Evolutionary conservation across 2,888 invertebrate species (phyloP).

Genomic region (Scrobipalpa atriplicella): DNA sequence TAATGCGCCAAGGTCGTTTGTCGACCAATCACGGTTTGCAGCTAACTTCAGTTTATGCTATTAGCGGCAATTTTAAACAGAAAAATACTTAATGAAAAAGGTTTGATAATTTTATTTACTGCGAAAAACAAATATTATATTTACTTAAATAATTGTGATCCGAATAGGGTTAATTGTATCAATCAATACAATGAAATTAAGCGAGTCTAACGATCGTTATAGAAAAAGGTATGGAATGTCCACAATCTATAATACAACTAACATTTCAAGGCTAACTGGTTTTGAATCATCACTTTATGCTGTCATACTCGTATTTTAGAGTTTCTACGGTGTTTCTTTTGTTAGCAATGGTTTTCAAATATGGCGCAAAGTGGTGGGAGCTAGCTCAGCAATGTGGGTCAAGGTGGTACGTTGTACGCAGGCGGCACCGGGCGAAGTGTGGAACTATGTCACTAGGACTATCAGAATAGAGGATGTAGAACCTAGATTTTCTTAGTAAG

Average conservation of each 20-base stretch:
- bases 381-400: constrained; percentile 27
- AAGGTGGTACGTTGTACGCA: constrained; percentile 26
- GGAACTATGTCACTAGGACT: constrained; percentile 28
- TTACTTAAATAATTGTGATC: neutral
- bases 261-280: constrained; percentile 28
- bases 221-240: constrained; percentile 23
- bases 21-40: constrained; percentile 54
- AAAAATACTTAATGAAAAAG: neutral
- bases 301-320: constrained; percentile 21
- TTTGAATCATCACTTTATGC: constrained; percentile 27
- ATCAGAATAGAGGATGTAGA: neutral
- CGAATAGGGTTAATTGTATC: neutral
- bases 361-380: constrained; percentile 46
- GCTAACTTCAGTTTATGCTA: constrained; percentile 53
- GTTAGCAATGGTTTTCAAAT: constrained; percentile 40
- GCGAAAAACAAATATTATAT: neutral
- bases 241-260: neutral
- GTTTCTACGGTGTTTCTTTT: constrained; percentile 25
- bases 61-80: constrained; percentile 46
- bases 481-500: neutral
- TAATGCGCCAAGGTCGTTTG: constrained; percentile 70
- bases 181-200: too few species aligned
- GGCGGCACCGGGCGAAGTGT: neutral
- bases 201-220: neutral
- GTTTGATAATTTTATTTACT: constrained; percentile 5